These are phyloP conservation scores for Cephus rjabovi DNA, from an alignment of 2,888 invertebrate genomes.

Conservation along the genomic window DNA sequence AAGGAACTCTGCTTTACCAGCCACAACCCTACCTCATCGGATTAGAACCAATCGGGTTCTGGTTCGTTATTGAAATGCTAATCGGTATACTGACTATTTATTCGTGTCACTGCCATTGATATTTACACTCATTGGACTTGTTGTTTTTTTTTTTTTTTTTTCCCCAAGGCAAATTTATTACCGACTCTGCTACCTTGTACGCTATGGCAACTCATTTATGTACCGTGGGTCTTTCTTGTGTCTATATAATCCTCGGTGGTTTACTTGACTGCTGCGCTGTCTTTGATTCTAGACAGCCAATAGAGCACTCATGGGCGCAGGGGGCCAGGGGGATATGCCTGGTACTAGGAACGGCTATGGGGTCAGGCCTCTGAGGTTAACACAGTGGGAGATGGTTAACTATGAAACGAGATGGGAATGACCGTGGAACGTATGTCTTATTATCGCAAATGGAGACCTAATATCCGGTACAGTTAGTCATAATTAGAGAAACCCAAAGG, in stretches of 20 bases:
- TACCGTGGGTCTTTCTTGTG: neutral
- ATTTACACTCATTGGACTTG: neutral
- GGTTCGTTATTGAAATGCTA: neutral
- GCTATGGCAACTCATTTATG: neutral
- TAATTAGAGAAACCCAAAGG: constrained; percentile 26
- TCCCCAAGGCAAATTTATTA: neutral
- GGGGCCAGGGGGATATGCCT: too few relatives aligned
- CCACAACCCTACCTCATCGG: neutral
- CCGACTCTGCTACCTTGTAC: neutral
- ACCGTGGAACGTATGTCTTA: constrained; percentile 28
- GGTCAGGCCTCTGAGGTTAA: neutral
- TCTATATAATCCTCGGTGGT: neutral
- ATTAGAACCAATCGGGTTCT: neutral
- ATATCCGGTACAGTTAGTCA: constrained; percentile 35
- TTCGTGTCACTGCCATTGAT: neutral
- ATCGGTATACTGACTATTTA: neutral
- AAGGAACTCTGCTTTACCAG: neutral
- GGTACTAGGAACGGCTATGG: neutral
- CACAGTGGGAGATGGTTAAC: constrained; percentile 20
- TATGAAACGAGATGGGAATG: constrained; percentile 34
- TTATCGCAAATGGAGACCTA: constrained; percentile 35
- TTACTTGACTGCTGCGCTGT: neutral
- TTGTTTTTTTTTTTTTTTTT: neutral
- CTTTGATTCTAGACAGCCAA: neutral
- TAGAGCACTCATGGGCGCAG: neutral